Base-by-base conservation (phyloP, 1,140 invertebrate genomes). In the Amphibalanus amphitrite region DNA sequence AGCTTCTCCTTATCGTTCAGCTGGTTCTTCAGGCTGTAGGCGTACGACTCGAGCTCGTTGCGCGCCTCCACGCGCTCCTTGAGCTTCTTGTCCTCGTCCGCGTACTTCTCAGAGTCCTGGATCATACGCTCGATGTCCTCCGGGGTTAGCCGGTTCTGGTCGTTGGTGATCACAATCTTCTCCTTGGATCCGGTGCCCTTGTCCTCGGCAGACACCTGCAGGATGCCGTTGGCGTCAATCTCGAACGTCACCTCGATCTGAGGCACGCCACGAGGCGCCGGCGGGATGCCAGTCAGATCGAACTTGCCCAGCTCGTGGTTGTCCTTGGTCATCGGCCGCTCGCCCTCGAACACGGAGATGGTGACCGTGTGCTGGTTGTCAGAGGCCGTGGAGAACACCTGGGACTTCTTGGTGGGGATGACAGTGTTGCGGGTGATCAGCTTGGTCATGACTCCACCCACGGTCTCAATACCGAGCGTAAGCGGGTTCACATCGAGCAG, bases 391-490 rank as follows among this genome's bases (percentile, higher is more conserved):
- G 94, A 97, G 87, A 99, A 99, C 76, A 98, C 95, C 79, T 99
- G 96, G 13, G 93, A 95, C 80, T 99, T 98, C 83, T 99, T 99
- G 23, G 96, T 98, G n/a, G 97, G 97, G 76, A 99, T 98, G 69
- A 86, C 85, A 29, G 85, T 86, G 78, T 99, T 99, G 78, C 97
- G 82, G 71, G 93, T 89, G 80, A 99, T 99, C 29, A 99, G 84
- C 81, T 98, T 99, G 73, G 97, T 98, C 97, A 99, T 99, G 20
- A 99, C n/a, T n/a, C n/a, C n/a, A n/a, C n/a, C n/a, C n/a, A n/a
- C n/a, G n/a, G n/a, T n/a, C n/a, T n/a, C n/a, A n/a, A n/a, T n/a
- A n/a, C n/a, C n/a, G n/a, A n/a, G n/a, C n/a, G n/a, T n/a, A n/a
- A n/a, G n/a, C n/a, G n/a, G n/a, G n/a, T n/a, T n/a, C n/a, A n/a